Evolutionary conservation across 2,888 invertebrate species (phyloP), one percentile per base, ranked within the genome.

Genomic region (Drosophila picticornis): DNA sequence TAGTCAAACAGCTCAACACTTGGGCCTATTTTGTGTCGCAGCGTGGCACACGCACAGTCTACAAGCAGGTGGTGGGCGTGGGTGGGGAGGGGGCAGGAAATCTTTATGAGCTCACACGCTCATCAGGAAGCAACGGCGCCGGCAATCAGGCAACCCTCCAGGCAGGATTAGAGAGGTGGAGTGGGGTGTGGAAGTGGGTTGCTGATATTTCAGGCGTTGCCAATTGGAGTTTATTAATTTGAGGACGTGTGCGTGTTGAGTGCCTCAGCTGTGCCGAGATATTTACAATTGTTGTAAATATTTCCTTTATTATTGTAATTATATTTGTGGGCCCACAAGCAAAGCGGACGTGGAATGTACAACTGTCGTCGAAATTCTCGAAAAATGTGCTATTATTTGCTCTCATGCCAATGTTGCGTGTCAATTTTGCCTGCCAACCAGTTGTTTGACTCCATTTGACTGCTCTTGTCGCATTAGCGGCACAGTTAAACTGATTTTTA

Each of bases 281-380:
- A 88, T 88, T 88, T 90, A 88, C 91, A 91, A 91, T 88, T 90
- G 85, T 75, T 90, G 87, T 90, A 90, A 88, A 82, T 90, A 91
- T 91, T 88, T 91, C 88, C 88, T 88, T 91, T 88, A 88, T 91
- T 88, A 80, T 91, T 91, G 81, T 77, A 91, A 91, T 91, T 88
- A 88, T 91, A 91, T 90, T 88, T 88, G 83, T 85, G 75, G 60
- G 72, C 50, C n/a, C 38, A 43, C 11, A 43, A 22, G 40, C 40
- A 11, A 2, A 40, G 48, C 50, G 72, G 65, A 56, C 63, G 72
- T 40, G 72, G 63, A 59, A 75, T 69, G 69, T 58, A 48, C 51
- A 27, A 55, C 57, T 58, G 52, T 51, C 63, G 38, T 56, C 7
- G 36, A 51, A 48, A 38, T 64, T 53, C 48, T 75, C 40, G 38